These are phyloP conservation scores for Paradisaea rubra DNA, from an alignment of 2,113 vertebrate genomes.

Conservation along the genomic window DNA sequence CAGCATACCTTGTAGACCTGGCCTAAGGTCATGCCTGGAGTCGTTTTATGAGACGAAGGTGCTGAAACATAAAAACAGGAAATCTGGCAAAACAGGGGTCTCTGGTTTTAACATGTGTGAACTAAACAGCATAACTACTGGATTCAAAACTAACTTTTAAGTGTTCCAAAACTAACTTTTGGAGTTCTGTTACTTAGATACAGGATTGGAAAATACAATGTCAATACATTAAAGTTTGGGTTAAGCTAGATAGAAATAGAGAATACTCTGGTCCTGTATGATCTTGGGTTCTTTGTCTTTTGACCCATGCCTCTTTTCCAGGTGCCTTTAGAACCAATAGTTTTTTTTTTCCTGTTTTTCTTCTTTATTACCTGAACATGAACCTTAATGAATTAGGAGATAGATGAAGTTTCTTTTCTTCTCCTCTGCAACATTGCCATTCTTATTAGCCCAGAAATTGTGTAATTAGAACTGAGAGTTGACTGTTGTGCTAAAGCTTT, in stretches of 20 bases:
- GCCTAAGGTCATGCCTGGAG: background rate
- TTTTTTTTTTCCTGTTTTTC: background rate
- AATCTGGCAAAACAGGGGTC: background rate
- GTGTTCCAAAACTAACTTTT: too few relatives aligned
- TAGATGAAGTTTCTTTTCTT: background rate
- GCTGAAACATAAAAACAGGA: background rate
- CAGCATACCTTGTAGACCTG: background rate
- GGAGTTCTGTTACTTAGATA: background rate
- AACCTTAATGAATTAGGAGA: background rate
- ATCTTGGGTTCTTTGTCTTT: background rate
- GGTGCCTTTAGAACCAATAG: background rate
- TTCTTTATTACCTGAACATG: background rate
- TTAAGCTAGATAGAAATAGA: background rate
- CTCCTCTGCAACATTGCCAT: background rate
- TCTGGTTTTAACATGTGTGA: background rate
- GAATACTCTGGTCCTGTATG: background rate
- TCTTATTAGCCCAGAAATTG: background rate
- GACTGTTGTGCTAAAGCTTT: background rate
- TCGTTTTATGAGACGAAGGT: background rate
- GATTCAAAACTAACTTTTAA: background rate
- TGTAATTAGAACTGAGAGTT: background rate
- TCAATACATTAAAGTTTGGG: background rate
- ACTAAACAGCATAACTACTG: background rate
- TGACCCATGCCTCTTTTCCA: background rate
- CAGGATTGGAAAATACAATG: background rate